Base-by-base conservation (phyloP, 2,888 invertebrate genomes). In the Ormyrus nitidulus region DNA sequence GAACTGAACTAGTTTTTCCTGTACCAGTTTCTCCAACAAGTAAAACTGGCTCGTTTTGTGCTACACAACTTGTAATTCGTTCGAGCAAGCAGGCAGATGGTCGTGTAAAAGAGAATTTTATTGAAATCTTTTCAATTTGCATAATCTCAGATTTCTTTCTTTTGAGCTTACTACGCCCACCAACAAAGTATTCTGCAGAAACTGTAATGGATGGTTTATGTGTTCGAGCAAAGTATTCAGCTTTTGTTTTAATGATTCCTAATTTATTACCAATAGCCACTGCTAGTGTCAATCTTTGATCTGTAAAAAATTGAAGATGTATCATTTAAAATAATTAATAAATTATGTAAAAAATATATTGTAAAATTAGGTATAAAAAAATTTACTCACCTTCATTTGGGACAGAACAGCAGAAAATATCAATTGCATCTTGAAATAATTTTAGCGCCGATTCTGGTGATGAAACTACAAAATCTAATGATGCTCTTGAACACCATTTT, bases 11-110 rank as follows among this genome's bases (percentile, higher is more conserved):
- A 0, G 99, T 99, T 92, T 99, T 99, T 0, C 99, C 99, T 0
- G 98, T 98, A 66, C 99, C 99, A 0, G 99, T 99, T 92, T 99
- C 99, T 49, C 99, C 99, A 0, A 99, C 98, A 6, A 99, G 92
- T 6, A 99, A 91, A 1, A 99, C 96, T 0, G 99, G 97, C 89
- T 99, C 99, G 69, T 94, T 94, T 70, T 95, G 93, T 0, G 92
- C 92, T 0, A 99, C 94, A 87, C 97, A 96, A 81, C 96, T 95
- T 34, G 97, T 95, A 71, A 99, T 94, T 46, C 95, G 93, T 91
- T 99, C 99, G 59, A 99, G 91, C 66, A 98, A 92, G 87, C 95
- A 94, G 0, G 95, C 93, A 0, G 97, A 94, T 76, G 95, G 94
- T 54, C 96, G 93, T 0, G 98, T 98, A 86, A 96, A 96, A 0